Conservation (phyloP, 2,113 vertebrate genomes). For the Amia ocellicauda region DNA sequence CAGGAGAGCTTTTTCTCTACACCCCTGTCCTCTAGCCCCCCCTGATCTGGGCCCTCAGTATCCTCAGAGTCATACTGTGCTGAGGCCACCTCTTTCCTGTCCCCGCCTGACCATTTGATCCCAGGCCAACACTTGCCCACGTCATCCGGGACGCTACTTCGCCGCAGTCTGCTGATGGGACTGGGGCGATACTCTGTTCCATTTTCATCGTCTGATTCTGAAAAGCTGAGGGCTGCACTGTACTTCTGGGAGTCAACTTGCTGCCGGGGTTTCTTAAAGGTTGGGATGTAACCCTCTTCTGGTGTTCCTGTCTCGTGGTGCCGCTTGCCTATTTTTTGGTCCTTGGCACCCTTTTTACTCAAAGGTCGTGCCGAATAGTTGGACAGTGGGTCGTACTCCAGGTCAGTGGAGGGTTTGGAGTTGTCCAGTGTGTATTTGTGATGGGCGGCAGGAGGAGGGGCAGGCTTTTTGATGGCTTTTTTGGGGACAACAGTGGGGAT, state of each 20-base stretch:
- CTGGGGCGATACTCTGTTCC: conserved; percentile 56
- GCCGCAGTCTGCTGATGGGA: conserved; percentile 49
- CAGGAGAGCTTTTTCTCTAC: conserved; percentile 45
- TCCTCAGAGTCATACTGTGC: conserved; percentile 29
- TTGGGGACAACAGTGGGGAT: conserved; percentile 74
- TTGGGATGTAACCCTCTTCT: conserved; percentile 63
- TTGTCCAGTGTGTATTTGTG: conserved; percentile 88
- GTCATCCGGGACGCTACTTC: conserved; percentile 15
- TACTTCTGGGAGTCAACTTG: conserved; percentile 51
- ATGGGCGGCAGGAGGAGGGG: conserved; percentile 52
- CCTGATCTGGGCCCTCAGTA: conserved; percentile 30
- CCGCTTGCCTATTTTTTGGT: conserved; percentile 40
- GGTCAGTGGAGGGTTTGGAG: conserved; percentile 82
- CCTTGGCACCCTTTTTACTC: conserved; percentile 53
- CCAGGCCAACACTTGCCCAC: conserved; percentile 33
- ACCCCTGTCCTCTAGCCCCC: conserved; percentile 14
- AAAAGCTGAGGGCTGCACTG: conserved; percentile 62
- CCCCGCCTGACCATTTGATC: conserved; percentile 45
- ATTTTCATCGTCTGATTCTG: conserved; percentile 79
- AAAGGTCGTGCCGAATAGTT: conserved; percentile 85
- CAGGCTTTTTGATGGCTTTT: conserved; percentile 51
- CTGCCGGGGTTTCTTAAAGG: conserved; percentile 61
- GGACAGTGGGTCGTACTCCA: conserved; percentile 93
- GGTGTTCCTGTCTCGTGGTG: conserved; percentile 39
- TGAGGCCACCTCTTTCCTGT: conserved; percentile 1